phyloP scores from a whole-genome alignment of 2,888 invertebrate species.

The Pocota personata region DNA sequence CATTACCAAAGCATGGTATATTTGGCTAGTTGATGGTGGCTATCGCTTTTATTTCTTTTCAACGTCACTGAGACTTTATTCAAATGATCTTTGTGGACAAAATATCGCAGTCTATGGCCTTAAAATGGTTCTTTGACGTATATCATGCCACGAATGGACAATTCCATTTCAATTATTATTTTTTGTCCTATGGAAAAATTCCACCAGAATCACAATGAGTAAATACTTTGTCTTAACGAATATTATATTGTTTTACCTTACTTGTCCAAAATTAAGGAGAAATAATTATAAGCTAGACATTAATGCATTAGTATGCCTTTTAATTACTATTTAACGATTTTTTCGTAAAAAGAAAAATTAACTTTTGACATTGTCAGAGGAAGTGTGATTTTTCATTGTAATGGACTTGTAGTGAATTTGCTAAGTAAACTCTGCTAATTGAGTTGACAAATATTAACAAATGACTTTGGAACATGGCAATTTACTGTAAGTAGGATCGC shows the following conservation, averaged over 20 bases:
- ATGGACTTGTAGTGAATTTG: not conserved
- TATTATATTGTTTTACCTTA: not conserved
- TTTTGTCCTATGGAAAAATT: slow-evolving; percentile 3
- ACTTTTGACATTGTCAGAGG: not conserved
- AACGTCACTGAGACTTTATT: slow-evolving; percentile 5
- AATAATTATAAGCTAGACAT: not conserved
- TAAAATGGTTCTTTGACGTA: slow-evolving; percentile 10
- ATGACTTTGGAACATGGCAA: not conserved
- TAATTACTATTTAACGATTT: slow-evolving; percentile 13
- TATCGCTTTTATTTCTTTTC: not conserved
- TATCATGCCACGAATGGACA: not conserved
- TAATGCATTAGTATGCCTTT: not conserved
- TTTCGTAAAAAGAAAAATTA: not conserved
- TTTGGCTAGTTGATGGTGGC: not conserved
- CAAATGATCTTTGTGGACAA: not conserved
- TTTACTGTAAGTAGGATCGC: not conserved
- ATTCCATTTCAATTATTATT: slow-evolving; percentile 6
- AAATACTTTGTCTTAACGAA: not conserved
- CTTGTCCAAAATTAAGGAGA: not conserved
- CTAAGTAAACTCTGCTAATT: slow-evolving; percentile 6
- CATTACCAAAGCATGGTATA: not conserved
- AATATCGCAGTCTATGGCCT: not conserved
- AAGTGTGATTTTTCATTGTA: not conserved
- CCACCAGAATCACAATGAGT: not conserved
- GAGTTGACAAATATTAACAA: slow-evolving; percentile 12